Evolutionary conservation across 2,888 invertebrate species (phyloP).

Genomic region (Ormyrus rosae): DNA sequence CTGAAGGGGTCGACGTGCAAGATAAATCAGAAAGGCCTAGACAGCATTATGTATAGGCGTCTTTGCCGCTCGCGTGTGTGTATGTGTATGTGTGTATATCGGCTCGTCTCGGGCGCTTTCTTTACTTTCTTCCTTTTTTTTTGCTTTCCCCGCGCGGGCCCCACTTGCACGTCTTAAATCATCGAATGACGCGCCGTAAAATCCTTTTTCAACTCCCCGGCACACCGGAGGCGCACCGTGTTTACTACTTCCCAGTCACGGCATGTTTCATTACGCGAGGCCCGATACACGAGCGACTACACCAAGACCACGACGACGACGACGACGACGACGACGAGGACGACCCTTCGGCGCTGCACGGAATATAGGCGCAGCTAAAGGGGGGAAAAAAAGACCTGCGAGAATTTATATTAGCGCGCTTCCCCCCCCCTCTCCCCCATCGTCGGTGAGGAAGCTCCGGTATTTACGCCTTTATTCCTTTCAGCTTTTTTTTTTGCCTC

Average conservation of each 20-base stretch:
- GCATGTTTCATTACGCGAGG: constrained; percentile 34
- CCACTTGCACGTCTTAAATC: constrained; percentile 29
- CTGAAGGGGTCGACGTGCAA: constrained; percentile 19
- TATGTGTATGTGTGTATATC: neutral
- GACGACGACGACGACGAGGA: neutral
- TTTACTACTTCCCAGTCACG: constrained; percentile 40
- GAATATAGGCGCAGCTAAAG: neutral
- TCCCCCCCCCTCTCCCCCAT: neutral
- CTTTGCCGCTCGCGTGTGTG: neutral
- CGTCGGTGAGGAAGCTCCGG: too few species aligned
- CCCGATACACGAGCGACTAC: neutral
- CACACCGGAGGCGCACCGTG: neutral
- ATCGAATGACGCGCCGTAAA: constrained; percentile 35
- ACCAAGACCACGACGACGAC: neutral
- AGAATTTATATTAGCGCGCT: constrained; percentile 2
- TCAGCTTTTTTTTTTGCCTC: constrained; percentile 8
- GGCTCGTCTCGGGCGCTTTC: constrained; percentile 1
- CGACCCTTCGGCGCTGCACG: neutral
- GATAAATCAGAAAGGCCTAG: constrained; percentile 46
- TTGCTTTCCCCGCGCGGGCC: too few species aligned
- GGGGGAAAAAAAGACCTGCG: neutral
- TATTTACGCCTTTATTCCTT: constrained; percentile 20
- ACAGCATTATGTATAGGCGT: constrained; percentile 35
- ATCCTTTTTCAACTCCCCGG: constrained; percentile 15
- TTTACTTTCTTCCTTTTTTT: constrained; percentile 5